phyloP scores from a whole-genome alignment of 1,140 invertebrate genomes.

The Drosophila sucinea region DNA sequence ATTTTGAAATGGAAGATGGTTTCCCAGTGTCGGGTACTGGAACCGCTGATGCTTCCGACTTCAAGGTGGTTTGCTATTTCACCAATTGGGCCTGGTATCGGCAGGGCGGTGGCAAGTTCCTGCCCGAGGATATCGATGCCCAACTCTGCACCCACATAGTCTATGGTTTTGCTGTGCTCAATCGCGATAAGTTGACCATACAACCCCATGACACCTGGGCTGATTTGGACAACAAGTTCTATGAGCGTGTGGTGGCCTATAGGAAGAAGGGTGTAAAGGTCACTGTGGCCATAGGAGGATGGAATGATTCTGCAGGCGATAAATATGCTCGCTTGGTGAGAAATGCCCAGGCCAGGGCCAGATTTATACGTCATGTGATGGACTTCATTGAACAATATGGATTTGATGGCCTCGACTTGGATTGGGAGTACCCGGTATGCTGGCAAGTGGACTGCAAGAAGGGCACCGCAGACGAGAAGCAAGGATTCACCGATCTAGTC shows the following conservation, averaged over 20 bases:
- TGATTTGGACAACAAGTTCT: slow-evolving; percentile 94
- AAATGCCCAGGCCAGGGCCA: slow-evolving; percentile 87
- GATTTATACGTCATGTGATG: slow-evolving; percentile 90
- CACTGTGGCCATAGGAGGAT: slow-evolving; percentile 92
- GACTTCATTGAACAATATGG: slow-evolving; percentile 91
- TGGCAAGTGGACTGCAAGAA: slow-evolving; percentile 94
- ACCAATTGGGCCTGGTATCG: slow-evolving; percentile 97
- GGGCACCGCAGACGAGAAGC: slow-evolving; percentile 89
- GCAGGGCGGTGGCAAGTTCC: slow-evolving; percentile 90
- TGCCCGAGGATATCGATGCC: slow-evolving; percentile 92
- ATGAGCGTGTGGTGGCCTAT: slow-evolving; percentile 90
- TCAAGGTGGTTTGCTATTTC: slow-evolving; percentile 94
- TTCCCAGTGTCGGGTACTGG: slow-evolving; percentile 14
- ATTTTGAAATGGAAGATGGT: slow-evolving; percentile 39
- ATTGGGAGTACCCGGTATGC: slow-evolving; percentile 96
- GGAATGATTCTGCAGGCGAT: slow-evolving; percentile 94
- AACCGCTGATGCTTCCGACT: slow-evolving; percentile 76
- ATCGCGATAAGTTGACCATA: slow-evolving; percentile 89
- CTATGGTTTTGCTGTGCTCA: slow-evolving; percentile 95
- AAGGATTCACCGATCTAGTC: slow-evolving; percentile 88
- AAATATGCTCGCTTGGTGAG: slow-evolving; percentile 94
- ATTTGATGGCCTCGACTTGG: slow-evolving; percentile 94
- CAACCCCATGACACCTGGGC: slow-evolving; percentile 95
- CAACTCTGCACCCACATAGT: slow-evolving; percentile 95
- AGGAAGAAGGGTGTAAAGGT: slow-evolving; percentile 91